These are phyloP conservation scores for Thyatira batis DNA, from an alignment of 2,888 invertebrate genomes.

Conservation along the genomic window DNA sequence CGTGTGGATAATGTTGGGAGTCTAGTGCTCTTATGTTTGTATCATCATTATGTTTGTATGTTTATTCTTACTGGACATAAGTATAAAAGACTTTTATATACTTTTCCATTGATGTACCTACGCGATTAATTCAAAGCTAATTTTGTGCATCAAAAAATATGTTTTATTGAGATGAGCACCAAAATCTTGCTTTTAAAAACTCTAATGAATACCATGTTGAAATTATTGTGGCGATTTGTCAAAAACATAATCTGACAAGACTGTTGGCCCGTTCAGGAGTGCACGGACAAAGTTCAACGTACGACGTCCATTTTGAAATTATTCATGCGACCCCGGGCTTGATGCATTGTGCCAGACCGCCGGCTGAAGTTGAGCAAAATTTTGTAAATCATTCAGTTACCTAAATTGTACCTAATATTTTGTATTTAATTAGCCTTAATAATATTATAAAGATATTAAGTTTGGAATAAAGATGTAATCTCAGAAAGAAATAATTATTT, in stretches of 20 bases:
- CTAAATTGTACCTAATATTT: background rate
- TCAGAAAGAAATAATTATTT: too few relatives aligned
- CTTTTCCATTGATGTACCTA: too few relatives aligned
- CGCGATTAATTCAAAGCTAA: too few relatives aligned
- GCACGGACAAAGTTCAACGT: slow-evolving; percentile 33
- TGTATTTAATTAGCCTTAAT: too few relatives aligned
- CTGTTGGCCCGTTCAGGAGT: slow-evolving; percentile 20
- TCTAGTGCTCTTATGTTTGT: too few relatives aligned
- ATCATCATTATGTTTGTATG: too few relatives aligned
- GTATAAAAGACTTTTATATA: too few relatives aligned
- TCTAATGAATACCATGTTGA: background rate
- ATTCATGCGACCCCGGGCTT: slow-evolving; percentile 33
- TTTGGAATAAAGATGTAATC: too few relatives aligned
- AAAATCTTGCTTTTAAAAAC: too few relatives aligned
- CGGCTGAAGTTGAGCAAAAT: background rate
- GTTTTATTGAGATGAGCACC: too few relatives aligned
- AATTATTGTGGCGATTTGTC: background rate
- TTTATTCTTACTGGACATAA: too few relatives aligned
- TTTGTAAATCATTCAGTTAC: background rate
- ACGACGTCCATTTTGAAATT: slow-evolving; percentile 36
- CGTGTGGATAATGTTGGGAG: background rate
- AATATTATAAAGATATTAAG: background rate
- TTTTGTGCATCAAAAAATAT: too few relatives aligned
- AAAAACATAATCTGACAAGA: slow-evolving; percentile 1
- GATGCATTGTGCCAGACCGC: slow-evolving; percentile 20